These are phyloP conservation scores for Leptarthrus brevirostris DNA, from an alignment of 2,888 invertebrate species.

Conservation along the genomic window DNA sequence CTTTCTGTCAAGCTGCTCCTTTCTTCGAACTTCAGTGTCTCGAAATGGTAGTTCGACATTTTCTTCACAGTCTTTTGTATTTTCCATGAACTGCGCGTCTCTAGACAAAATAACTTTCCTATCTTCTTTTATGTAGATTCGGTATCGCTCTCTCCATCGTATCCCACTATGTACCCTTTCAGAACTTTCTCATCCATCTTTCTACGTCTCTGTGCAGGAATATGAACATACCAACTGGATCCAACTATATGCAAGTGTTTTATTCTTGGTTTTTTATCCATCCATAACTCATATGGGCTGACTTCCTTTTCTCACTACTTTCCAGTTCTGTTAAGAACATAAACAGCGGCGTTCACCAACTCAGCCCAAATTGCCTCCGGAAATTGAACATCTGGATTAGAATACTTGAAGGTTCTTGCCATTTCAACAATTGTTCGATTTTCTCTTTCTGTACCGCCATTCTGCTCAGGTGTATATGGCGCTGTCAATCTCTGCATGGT, in stretches of 20 bases:
- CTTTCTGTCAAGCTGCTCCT: too few relatives aligned
- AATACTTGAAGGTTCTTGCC: constrained; percentile 48
- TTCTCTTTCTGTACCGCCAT: constrained; percentile 9
- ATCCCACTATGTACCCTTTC: constrained; percentile 51
- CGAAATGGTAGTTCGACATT: too few relatives aligned
- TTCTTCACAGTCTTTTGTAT: neutral
- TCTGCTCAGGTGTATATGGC: too few relatives aligned
- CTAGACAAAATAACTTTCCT: constrained; percentile 9
- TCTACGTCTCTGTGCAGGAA: too few relatives aligned
- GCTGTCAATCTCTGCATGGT: too few relatives aligned
- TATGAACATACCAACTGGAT: too few relatives aligned
- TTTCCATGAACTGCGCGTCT: neutral
- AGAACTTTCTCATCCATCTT: constrained; percentile 47
- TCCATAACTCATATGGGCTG: too few relatives aligned
- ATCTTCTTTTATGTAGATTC: too few relatives aligned
- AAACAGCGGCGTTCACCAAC: constrained; percentile 36
- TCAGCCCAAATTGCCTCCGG: constrained; percentile 33
- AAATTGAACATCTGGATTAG: constrained; percentile 48
- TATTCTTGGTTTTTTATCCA: too few relatives aligned
- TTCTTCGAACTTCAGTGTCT: too few relatives aligned
- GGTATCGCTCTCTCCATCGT: constrained; percentile 47
- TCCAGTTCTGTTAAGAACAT: constrained; percentile 50
- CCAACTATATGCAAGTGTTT: too few relatives aligned
- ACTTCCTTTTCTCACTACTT: constrained; percentile 51
- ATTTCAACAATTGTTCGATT: constrained; percentile 46